Evolutionary conservation across 2,888 invertebrate species (phyloP).

Genomic region (Meiosimyza platycephala): DNA sequence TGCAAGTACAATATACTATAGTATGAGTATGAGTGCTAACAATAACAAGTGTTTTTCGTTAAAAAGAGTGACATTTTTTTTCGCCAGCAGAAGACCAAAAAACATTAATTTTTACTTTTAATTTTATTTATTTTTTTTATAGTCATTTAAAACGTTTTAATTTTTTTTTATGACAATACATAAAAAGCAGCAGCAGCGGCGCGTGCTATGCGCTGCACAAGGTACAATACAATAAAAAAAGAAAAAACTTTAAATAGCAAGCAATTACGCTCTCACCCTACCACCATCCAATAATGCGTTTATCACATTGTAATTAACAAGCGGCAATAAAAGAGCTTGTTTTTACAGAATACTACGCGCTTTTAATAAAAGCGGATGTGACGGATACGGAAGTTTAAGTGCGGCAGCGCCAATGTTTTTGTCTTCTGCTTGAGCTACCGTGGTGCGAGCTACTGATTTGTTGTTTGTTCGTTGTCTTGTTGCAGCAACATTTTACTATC

Average conservation of each 20-base stretch:
- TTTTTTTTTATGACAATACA: constrained; percentile 9
- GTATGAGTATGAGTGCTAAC: not conserved
- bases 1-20: not conserved
- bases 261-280: not conserved
- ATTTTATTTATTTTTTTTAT: not conserved
- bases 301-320: constrained; percentile 27
- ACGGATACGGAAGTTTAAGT: constrained; percentile 46
- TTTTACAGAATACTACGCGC: constrained; percentile 50
- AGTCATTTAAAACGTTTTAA: constrained; percentile 1
- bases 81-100: constrained; percentile 3
- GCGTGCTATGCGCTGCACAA: not conserved
- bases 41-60: constrained; percentile 19
- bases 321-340: constrained; percentile 24
- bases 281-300: constrained; percentile 5
- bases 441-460: constrained; percentile 42
- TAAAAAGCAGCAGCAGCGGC: constrained; percentile 34
- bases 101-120: not conserved
- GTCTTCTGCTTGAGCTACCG: constrained; percentile 43
- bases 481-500: not conserved
- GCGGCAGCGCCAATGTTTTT: constrained; percentile 42
- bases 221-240: not conserved
- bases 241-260: not conserved
- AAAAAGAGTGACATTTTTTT: not conserved
- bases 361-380: constrained; percentile 49
- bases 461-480: constrained; percentile 12